Base-by-base conservation (phyloP, 92 coral and sea anemone species). In the Parazoanthus darwini region DNA sequence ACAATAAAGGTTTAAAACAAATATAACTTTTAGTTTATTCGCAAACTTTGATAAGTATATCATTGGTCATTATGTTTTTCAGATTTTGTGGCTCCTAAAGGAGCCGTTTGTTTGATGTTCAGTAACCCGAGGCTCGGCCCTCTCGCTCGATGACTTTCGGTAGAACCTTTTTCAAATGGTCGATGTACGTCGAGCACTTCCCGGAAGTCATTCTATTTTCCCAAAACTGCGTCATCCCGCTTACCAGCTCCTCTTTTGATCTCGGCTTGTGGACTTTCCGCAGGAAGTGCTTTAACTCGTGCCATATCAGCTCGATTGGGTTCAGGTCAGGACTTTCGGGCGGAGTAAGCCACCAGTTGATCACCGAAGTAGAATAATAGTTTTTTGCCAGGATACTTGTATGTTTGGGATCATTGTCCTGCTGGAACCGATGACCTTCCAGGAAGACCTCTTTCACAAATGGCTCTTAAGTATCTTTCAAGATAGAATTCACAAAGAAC, bases 51-150 rank as follows among this genome's bases (percentile, higher is more conserved):
- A 2, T 23, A 58, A 58, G 65, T 1, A 6, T 13, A 22, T 58
- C 3, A 11, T 58, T 58, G 65, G 65, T 58, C 65, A 58, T 58
- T 58, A 58, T 58, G 20, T 18, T 39, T 51, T 58, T 11, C 65
- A 86, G 93, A 82, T 88, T 91, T 91, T 92, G 95, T 93, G 95
- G 95, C 92, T 93, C 95, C 94, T 92, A 93, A 93, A 92, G 94
- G 95, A 93, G 94, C 95, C 94, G 95, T 92, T 92, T 92, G 90
- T 90, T 88, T 87, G 25, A 18, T 20, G 4, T 6, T 8, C 67
- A 59, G n/a, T 15, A 59, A 0, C 67, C 67, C 1, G 23, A 16
- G 67, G n/a, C n/a, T 20, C 25, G 3, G n/a, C 1, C 68, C 14
- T 63, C 68, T 58, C 65, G 65, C 65, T 58, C 22, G 65, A 58